phyloP scores from a whole-genome alignment of 2,113 vertebrate genomes.

The Stomatorhinus ivindoensis region DNA sequence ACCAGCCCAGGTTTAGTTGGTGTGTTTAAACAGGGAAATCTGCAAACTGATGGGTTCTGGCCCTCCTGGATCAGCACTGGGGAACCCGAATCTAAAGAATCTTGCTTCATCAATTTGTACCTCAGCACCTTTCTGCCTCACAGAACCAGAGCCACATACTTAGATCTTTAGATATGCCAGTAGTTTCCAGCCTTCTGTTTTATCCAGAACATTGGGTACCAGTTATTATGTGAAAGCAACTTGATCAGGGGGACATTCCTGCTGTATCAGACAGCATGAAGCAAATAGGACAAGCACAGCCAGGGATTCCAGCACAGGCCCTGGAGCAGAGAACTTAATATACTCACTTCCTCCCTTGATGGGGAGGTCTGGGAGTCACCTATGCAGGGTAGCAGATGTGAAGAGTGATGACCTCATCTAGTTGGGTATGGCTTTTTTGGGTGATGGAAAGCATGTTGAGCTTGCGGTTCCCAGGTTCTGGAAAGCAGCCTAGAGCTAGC shows the following conservation, averaged over 20 bases:
- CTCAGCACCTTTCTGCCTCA: not conserved
- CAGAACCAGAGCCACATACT: not conserved
- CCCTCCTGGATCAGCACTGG: not conserved
- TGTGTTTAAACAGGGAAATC: not conserved
- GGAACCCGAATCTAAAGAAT: not conserved
- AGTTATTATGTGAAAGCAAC: not conserved
- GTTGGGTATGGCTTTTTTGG: not conserved
- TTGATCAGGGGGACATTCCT: not conserved
- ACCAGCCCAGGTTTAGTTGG: not conserved
- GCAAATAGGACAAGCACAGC: not conserved
- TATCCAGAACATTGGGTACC: not conserved
- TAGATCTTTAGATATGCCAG: not conserved
- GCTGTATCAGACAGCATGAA: not conserved
- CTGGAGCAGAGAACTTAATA: not conserved
- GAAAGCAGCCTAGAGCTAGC: not conserved
- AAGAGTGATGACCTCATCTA: not conserved
- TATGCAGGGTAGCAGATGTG: not conserved
- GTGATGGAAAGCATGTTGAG: not conserved
- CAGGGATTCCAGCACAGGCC: not conserved
- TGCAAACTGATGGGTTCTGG: not conserved
- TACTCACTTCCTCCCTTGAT: not conserved
- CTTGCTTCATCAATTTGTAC: not conserved
- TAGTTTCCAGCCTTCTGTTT: not conserved
- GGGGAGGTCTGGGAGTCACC: not conserved
- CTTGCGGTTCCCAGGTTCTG: not conserved